Conservation (phyloP, 2,113 vertebrate genomes). For the Dasyornis broadbenti region DNA sequence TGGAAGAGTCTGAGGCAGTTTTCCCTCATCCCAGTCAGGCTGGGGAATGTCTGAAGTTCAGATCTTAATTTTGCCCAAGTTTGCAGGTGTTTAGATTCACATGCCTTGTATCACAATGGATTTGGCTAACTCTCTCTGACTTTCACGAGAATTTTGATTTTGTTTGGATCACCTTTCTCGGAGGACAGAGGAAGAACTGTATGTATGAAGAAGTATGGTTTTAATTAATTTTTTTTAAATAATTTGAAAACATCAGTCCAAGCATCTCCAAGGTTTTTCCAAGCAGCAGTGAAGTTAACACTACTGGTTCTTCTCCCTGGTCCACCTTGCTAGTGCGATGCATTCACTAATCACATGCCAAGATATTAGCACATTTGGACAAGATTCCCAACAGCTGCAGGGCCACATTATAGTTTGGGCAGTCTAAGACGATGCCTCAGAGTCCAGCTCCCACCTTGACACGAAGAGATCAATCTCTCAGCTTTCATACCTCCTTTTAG, state of each 20-base stretch:
- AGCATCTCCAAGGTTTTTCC: neutral
- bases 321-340: neutral
- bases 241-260: neutral
- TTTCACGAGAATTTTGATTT: neutral
- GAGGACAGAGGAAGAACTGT: neutral
- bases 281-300: neutral
- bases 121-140: neutral
- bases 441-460: neutral
- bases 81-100: neutral
- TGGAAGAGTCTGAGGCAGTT: neutral
- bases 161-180: neutral
- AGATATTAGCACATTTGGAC: neutral
- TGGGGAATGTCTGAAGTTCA: neutral
- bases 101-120: neutral
- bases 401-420: neutral
- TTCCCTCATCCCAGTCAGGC: neutral
- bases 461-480: neutral
- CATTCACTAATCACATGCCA: neutral
- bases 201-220: neutral
- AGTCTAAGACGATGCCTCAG: neutral
- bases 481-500: neutral
- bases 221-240: neutral
- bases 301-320: neutral
- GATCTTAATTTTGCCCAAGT: neutral
- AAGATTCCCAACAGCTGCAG: neutral